phyloP scores from a whole-genome alignment of 2,797 vertebrate genomes.

The Myotis planiceps region DNA sequence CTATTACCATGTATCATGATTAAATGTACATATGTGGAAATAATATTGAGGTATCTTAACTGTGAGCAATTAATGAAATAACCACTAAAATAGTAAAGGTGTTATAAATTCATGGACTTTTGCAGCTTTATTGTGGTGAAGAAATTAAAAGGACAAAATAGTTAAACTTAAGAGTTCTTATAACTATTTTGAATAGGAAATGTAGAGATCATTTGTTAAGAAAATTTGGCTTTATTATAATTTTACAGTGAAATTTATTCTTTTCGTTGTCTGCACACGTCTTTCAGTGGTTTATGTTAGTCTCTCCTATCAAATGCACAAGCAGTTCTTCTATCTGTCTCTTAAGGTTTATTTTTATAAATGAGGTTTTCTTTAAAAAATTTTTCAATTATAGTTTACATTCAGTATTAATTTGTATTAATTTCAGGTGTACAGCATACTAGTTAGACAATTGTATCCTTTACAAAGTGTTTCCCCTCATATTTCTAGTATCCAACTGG shows the following conservation, averaged over 20 bases:
- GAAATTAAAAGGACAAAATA: slow-evolving; percentile 34
- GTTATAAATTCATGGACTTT: slow-evolving; percentile 22
- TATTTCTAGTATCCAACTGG: not conserved
- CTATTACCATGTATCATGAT: not conserved
- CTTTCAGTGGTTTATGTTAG: slow-evolving; percentile 45
- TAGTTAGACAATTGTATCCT: not conserved
- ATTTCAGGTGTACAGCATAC: not conserved
- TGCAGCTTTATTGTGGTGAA: not conserved
- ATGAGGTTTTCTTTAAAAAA: not conserved
- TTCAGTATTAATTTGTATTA: not conserved
- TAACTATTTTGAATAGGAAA: slow-evolving; percentile 9
- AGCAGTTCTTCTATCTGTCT: not conserved
- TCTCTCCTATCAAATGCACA: not conserved
- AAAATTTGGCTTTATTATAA: slow-evolving; percentile 7
- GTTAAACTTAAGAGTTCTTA: slow-evolving; percentile 18
- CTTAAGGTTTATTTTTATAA: not conserved
- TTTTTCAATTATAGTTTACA: not conserved
- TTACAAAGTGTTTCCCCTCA: not conserved
- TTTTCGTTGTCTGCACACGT: not conserved
- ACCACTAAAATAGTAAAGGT: not conserved
- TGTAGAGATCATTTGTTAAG: not conserved
- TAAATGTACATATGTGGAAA: not conserved
- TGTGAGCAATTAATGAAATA: slow-evolving; percentile 9
- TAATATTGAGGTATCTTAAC: not conserved
- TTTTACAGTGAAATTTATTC: slow-evolving; percentile 38